These are phyloP conservation scores for Aspidiotus rigidus DNA, from an alignment of 2,888 invertebrate genomes.

Conservation along the genomic window DNA sequence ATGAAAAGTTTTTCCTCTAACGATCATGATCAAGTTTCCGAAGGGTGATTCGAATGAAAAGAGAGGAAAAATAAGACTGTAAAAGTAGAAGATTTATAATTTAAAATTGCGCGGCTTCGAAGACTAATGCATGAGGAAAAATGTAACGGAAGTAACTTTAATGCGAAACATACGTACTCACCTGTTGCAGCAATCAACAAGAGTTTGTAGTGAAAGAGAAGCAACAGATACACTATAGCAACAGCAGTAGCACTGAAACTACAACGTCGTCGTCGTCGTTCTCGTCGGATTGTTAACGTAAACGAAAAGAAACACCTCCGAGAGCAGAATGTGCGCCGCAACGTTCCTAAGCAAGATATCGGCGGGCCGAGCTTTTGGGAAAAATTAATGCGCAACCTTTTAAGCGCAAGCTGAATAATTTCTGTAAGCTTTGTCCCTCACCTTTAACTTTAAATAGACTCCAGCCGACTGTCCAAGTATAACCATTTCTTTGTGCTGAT, in stretches of 20 bases:
- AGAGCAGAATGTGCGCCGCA: conserved; percentile 28
- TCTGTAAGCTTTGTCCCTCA: conserved; percentile 23
- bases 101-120: too few relatives aligned
- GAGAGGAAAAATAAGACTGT: too few relatives aligned
- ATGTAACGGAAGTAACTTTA: conserved; percentile 7
- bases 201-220: conserved; percentile 23
- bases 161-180: conserved; percentile 16
- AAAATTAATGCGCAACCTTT: conserved; percentile 30
- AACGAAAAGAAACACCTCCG: conserved; percentile 28
- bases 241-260: conserved; percentile 11
- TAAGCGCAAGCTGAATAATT: conserved; percentile 28
- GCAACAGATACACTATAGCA: conserved; percentile 23
- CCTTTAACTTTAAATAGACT: conserved; percentile 27
- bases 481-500: too few relatives aligned
- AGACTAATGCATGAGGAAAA: background rate
- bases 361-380: conserved; percentile 25
- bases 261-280: conserved; percentile 6
- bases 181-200: conserved; percentile 29
- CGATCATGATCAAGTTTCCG: too few relatives aligned
- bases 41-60: too few relatives aligned
- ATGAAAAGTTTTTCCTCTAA: too few relatives aligned
- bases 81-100: too few relatives aligned
- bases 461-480: background rate
- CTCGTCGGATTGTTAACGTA: conserved; percentile 14
- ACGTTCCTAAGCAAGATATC: conserved; percentile 24